Conservation (phyloP, 2,797 vertebrate genomes). For the Channa striata region DNA sequence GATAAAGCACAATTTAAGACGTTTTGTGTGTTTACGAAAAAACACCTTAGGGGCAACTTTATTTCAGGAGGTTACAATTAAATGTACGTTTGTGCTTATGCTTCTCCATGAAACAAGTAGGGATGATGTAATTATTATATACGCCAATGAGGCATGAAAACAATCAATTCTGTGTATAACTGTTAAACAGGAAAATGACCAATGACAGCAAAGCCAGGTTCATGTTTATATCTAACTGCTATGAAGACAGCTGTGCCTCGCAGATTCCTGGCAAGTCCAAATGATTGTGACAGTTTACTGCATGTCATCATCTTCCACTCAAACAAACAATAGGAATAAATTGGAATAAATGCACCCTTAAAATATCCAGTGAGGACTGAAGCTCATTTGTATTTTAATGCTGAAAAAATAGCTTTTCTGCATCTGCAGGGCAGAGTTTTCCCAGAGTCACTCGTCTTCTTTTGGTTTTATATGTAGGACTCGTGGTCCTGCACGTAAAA, state of each 20-base stretch:
- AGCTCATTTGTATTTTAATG: slow-evolving; percentile 13
- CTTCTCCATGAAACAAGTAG: neutral
- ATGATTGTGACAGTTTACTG: slow-evolving; percentile 55
- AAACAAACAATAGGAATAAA: slow-evolving; percentile 55
- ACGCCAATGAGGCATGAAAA: slow-evolving; percentile 6
- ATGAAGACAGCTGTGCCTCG: slow-evolving; percentile 32
- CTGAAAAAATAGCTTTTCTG: slow-evolving; percentile 15
- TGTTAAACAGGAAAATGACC: slow-evolving; percentile 3
- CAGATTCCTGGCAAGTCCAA: slow-evolving; percentile 48
- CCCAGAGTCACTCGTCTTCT: neutral
- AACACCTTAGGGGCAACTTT: neutral
- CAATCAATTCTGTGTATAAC: neutral
- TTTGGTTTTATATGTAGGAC: slow-evolving; percentile 23
- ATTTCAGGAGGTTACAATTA: neutral
- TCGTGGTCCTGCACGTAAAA: slow-evolving; percentile 33
- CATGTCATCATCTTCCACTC: slow-evolving; percentile 56
- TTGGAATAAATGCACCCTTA: slow-evolving; percentile 24
- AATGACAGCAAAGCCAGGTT: slow-evolving; percentile 18
- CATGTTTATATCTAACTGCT: slow-evolving; percentile 36
- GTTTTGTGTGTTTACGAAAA: neutral
- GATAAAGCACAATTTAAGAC: neutral
- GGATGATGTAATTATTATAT: neutral
- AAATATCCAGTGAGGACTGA: slow-evolving; percentile 32
- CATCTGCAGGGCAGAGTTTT: slow-evolving; percentile 21
- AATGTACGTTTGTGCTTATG: neutral